phyloP scores from a whole-genome alignment of 2,888 invertebrate genomes.

The Odontomyia ornata region DNA sequence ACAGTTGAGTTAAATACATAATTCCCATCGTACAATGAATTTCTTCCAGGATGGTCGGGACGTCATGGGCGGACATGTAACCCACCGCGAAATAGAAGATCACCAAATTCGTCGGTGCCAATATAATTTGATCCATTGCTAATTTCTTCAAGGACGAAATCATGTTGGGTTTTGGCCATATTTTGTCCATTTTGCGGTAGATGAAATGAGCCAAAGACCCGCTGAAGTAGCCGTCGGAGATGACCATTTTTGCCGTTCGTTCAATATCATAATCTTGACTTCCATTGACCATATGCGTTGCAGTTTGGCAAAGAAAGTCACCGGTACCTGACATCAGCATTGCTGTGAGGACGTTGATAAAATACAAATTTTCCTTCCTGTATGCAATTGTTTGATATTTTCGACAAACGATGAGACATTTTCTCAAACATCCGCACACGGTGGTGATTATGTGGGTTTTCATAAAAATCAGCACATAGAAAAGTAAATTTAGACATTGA shows the following conservation, averaged over 20 bases:
- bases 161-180: background rate
- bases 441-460: background rate
- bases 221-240: background rate
- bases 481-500: too few relatives aligned
- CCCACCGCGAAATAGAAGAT: background rate
- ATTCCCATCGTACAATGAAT: background rate
- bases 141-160: background rate
- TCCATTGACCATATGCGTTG: background rate
- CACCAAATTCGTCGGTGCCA: background rate
- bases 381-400: background rate
- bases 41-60: background rate
- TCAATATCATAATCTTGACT: background rate
- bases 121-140: background rate
- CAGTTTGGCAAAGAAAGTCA: background rate
- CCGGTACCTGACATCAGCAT: background rate
- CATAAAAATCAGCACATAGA: background rate
- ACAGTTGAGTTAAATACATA: background rate
- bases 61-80: background rate
- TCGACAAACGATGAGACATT: background rate
- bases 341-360: background rate
- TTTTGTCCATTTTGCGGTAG: background rate
- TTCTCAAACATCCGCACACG: background rate
- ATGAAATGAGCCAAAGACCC: background rate
- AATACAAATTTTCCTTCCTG: conserved; percentile 5
- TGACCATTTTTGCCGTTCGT: background rate